These are phyloP conservation scores for Podocnemis expansa DNA, from an alignment of 2,113 vertebrate genomes.

Conservation along the genomic window DNA sequence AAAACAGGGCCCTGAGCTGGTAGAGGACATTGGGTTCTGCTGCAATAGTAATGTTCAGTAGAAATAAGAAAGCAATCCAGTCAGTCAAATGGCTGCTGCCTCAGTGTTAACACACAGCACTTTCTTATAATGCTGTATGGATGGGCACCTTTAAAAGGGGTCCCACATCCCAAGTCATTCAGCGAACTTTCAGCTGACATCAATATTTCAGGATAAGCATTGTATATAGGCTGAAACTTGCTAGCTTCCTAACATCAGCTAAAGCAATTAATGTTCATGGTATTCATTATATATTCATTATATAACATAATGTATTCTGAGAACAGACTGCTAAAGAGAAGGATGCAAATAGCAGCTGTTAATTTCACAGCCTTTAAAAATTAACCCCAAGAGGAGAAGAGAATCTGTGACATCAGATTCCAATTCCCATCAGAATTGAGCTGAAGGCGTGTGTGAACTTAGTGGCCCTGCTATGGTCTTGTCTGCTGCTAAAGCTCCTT, in stretches of 20 bases:
- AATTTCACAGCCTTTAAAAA: conserved; percentile 65
- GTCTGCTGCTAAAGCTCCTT: not conserved
- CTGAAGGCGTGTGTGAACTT: accelerated
- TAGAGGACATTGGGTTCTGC: not conserved
- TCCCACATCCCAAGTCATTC: conserved; percentile 30
- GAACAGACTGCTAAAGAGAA: conserved; percentile 56
- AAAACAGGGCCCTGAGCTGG: not conserved
- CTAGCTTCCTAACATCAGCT: conserved; percentile 52
- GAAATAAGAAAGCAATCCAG: not conserved
- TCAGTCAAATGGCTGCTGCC: not conserved
- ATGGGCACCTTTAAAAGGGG: not conserved
- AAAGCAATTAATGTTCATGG: conserved; percentile 72
- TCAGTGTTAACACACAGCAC: not conserved
- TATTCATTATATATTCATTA: conserved; percentile 71
- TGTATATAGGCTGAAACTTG: conserved; percentile 55
- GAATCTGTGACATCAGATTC: not conserved
- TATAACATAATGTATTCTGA: conserved; percentile 68
- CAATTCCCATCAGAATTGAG: not conserved
- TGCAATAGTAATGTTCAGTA: not conserved
- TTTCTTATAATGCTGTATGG: not conserved
- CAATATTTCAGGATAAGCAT: conserved; percentile 41
- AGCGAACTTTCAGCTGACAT: conserved; percentile 41
- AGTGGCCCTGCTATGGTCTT: not conserved
- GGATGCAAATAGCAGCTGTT: conserved; percentile 71
- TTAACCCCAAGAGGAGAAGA: conserved; percentile 47